Evolutionary conservation across 2,888 invertebrate species (phyloP), one percentile per base, ranked within the genome.

Genomic region (Cerastis rubricosa): DNA sequence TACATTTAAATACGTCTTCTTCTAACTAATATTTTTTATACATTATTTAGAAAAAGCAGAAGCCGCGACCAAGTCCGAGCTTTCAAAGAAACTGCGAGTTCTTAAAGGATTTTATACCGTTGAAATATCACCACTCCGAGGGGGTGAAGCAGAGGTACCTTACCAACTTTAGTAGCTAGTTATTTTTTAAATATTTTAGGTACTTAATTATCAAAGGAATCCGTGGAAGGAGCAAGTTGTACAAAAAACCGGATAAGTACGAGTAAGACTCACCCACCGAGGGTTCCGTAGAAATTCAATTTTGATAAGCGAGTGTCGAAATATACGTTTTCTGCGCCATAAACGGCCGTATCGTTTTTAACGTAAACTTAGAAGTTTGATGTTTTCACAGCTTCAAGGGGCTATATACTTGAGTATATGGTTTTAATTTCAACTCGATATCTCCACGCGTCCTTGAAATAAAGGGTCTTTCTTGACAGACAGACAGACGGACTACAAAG

Each of bases 101-200:
- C 90, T 93, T 6, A 95, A 95, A 87, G 95, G 92, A 66, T 96
- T 88, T 87, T 95, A 93, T 76, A 92, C 89, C n/a, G 78, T 95
- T 67, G 96, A 96, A 90, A 94, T 96, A 92, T 89, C 95, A 8
- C 94, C 93, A 35, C 95, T 96, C 0, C 22, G 63, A 17, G 0
- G 45, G 2, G 74, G 87, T 66, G 96, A 96, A 90, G 77, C 91
- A 29, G 35, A 88, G 90, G 96, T 95, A 88, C 67, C 43, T 69
- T 22, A 14, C 22, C 22, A 29, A 19, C 35, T 63, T 17, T 7
- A 51, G 1, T 22, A 43, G 51, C 4, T n/a, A n/a, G 6, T 40
- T 59, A 7, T 29, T 72, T 35, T 29, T 19, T 11, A 40, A 59
- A 59, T 29, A 29, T 35, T 29, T 19, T 11, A 40, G 29, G 29